Evolutionary conservation across 2,888 invertebrate species (phyloP).

Genomic region (Tenthredo amoena): DNA sequence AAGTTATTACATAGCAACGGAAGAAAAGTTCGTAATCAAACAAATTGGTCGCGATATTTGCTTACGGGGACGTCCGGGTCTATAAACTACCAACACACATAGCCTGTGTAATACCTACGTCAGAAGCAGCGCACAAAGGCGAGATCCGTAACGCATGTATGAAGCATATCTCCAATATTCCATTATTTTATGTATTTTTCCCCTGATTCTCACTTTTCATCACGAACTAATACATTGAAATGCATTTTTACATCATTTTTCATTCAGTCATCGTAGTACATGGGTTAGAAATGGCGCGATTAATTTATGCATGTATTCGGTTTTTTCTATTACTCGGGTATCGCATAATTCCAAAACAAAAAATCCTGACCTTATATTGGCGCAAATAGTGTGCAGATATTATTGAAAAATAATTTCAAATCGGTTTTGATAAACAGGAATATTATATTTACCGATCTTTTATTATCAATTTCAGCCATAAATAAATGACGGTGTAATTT

Average conservation of each 20-base stretch:
- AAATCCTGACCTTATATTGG: neutral
- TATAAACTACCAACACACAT: neutral
- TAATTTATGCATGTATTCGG: neutral
- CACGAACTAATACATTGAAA: neutral
- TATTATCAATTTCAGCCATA: neutral
- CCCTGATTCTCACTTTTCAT: neutral
- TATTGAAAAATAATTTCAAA: neutral
- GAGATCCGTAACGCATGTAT: neutral
- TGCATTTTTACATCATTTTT: neutral
- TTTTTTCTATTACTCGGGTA: neutral
- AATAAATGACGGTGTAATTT: no score
- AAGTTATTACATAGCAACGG: neutral
- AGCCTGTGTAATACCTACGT: neutral
- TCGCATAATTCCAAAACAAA: neutral
- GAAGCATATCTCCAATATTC: neutral
- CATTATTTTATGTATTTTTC: neutral
- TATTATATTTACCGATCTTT: neutral
- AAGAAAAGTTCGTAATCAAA: neutral
- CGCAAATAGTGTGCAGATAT: neutral
- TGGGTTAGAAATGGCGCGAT: neutral
- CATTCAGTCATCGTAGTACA: neutral
- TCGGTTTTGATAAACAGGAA: neutral
- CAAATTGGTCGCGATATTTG: neutral
- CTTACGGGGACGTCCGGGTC: neutral
- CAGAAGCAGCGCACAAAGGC: constrained; percentile 8